These are phyloP conservation scores for Lagria hirta DNA, from an alignment of 2,888 invertebrate species.

Conservation along the genomic window DNA sequence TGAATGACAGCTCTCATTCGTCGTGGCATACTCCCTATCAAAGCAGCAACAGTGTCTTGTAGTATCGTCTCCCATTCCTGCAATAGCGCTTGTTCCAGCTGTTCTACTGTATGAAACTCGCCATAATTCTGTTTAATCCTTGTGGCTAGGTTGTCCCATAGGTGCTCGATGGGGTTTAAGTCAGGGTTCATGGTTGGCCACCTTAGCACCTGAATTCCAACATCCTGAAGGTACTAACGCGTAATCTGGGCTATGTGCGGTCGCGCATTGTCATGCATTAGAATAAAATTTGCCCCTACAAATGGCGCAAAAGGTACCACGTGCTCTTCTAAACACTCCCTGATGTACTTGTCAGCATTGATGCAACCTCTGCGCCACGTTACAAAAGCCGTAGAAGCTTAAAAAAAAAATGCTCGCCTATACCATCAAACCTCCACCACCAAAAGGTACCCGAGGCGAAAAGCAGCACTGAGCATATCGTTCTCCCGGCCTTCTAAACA, in stretches of 20 bases:
- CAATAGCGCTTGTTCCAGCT: constrained; percentile 20
- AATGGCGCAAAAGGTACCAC: constrained; percentile 10
- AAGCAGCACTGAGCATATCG: constrained; percentile 2
- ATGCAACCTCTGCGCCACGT: constrained; percentile 1
- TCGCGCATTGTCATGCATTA: constrained; percentile 22
- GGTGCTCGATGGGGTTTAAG: constrained; percentile 33
- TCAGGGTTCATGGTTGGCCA: constrained; percentile 38
- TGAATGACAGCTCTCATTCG: constrained; percentile 27
- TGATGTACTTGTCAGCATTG: constrained; percentile 20
- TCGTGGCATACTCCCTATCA: constrained; percentile 27
- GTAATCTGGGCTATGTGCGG: constrained; percentile 20
- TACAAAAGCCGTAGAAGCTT: constrained; percentile 1
- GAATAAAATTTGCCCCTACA: constrained; percentile 5
- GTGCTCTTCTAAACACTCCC: constrained; percentile 19
- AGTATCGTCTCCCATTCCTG: constrained; percentile 26
- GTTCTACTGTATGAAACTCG: constrained; percentile 10
- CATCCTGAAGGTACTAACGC: constrained; percentile 14
- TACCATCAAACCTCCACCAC: constrained; percentile 13
- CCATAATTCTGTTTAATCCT: constrained; percentile 5
- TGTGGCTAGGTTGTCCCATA: constrained; percentile 31
- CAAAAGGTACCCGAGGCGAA: constrained; percentile 3
- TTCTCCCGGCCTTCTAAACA: constrained; percentile 1
- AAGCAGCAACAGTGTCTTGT: constrained; percentile 21
- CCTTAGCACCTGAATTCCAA: neutral
- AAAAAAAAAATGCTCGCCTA: constrained; percentile 4